phyloP scores from a whole-genome alignment of 2,113 vertebrate species.

The Telmatochromis sp. region DNA sequence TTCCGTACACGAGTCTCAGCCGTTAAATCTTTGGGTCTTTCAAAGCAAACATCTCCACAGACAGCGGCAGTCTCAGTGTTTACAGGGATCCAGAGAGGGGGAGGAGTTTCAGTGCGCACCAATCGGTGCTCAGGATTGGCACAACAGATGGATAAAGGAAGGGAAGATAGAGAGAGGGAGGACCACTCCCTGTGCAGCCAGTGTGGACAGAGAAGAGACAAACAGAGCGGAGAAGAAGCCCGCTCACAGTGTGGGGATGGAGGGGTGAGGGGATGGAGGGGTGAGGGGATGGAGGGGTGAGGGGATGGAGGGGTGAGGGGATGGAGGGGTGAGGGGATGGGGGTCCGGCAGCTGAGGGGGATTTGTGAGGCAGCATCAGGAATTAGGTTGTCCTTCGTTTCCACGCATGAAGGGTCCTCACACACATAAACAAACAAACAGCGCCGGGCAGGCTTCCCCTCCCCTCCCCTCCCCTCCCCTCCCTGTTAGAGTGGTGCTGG shows the following conservation, averaged over 20 bases:
- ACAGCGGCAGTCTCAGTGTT: background rate
- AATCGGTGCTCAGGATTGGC: background rate
- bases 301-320: too few species aligned
- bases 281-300: background rate
- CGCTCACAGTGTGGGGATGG: background rate
- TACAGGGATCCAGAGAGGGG: background rate
- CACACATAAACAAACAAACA: slow-evolving; percentile 32
- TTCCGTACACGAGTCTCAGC: background rate
- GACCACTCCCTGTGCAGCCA: background rate
- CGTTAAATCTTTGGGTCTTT: background rate
- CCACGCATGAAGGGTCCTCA: slow-evolving; percentile 45
- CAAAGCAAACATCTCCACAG: background rate
- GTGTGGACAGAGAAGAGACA: background rate
- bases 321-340: too few species aligned
- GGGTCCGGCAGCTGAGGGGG: slow-evolving; percentile 18
- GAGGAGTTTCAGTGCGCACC: background rate
- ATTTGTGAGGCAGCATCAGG: slow-evolving; percentile 24
- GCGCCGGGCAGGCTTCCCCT: too few species aligned
- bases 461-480: background rate
- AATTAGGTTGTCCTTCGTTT: slow-evolving; percentile 53
- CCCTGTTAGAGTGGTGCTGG: background rate
- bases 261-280: background rate
- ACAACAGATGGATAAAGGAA: background rate
- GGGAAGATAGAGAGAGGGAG: background rate
- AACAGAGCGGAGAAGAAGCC: background rate